Conservation (phyloP, 2,113 vertebrate species). For the Charadrius vociferus region DNA sequence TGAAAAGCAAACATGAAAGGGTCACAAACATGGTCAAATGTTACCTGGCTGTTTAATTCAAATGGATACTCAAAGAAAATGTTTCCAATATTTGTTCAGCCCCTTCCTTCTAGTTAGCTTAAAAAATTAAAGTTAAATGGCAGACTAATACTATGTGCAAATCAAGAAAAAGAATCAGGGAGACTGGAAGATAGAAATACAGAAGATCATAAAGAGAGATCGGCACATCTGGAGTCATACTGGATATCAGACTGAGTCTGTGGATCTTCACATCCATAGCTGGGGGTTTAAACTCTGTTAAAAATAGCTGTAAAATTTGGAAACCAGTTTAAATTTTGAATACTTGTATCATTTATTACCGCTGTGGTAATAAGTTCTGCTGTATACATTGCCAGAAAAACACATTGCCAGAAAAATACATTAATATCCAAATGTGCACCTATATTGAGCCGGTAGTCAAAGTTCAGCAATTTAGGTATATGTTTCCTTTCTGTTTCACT, state of each 20-base stretch:
- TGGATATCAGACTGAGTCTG: not conserved
- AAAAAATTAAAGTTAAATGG: constrained; percentile 71
- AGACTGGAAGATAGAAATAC: not conserved
- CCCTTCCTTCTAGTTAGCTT: constrained; percentile 54
- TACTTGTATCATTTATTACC: not conserved
- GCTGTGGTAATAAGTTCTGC: not conserved
- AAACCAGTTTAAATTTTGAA: not conserved
- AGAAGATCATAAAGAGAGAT: not conserved
- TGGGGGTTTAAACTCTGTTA: not conserved
- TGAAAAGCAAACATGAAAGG: constrained; percentile 67
- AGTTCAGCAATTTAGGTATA: not conserved
- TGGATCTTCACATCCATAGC: not conserved
- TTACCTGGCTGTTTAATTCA: constrained; percentile 64
- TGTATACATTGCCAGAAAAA: not conserved
- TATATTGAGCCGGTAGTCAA: not conserved
- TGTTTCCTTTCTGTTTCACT: not conserved
- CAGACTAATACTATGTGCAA: constrained; percentile 56
- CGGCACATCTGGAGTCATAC: not conserved
- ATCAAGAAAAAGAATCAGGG: constrained; percentile 37
- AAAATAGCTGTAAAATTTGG: not conserved
- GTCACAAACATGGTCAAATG: constrained; percentile 69
- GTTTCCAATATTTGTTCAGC: constrained; percentile 66
- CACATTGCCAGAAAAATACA: not conserved
- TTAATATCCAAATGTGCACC: not conserved
- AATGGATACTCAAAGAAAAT: constrained; percentile 68